phyloP scores from a whole-genome alignment of 2,797 vertebrate species.

The Buphagus erythrorhynchus region DNA sequence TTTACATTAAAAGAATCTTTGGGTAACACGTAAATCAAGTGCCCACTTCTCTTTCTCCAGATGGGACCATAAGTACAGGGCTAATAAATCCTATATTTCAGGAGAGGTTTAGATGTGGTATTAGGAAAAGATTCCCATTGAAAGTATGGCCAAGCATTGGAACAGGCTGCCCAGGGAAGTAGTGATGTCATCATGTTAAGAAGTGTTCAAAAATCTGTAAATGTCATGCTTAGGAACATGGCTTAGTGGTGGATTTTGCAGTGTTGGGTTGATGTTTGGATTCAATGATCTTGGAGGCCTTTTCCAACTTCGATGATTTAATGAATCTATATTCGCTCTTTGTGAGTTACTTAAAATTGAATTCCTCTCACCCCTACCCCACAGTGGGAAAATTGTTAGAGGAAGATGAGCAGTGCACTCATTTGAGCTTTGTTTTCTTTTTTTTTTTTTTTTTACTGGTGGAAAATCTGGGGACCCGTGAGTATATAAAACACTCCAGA shows the following conservation, averaged over 20 bases:
- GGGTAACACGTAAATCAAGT: neutral
- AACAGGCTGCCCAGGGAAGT: neutral
- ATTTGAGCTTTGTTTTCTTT: neutral
- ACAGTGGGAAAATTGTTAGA: neutral
- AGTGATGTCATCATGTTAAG: neutral
- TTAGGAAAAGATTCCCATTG: neutral
- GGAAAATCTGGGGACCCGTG: neutral
- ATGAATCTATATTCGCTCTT: neutral
- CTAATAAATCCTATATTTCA: neutral
- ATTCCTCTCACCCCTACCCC: fast-evolving
- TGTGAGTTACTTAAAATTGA: neutral
- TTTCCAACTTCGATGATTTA: neutral
- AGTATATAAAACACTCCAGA: neutral
- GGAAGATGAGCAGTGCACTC: neutral
- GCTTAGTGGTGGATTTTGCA: neutral
- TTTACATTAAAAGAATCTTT: neutral
- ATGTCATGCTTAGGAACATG: neutral
- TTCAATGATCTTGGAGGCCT: neutral
- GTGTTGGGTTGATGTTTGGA: neutral
- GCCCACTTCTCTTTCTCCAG: neutral
- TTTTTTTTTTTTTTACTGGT: neutral
- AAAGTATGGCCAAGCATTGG: neutral
- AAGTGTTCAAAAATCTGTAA: neutral
- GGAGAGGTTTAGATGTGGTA: too few species aligned
- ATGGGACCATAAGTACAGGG: neutral